phyloP scores from a whole-genome alignment of 2,888 invertebrate genomes.

The Cyclophora albipunctata region DNA sequence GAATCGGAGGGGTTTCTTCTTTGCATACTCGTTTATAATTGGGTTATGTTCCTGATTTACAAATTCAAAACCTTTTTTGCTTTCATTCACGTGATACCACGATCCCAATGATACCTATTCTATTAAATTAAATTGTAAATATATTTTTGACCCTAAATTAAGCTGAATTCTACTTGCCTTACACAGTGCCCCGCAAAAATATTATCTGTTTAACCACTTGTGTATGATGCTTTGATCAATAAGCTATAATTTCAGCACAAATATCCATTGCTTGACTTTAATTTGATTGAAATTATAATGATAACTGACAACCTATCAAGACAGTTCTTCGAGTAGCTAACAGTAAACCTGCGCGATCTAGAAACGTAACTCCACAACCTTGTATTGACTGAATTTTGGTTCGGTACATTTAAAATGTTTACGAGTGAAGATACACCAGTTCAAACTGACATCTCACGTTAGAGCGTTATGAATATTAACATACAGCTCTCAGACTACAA shows the following conservation, averaged over 20 bases:
- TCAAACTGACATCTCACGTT: slow-evolving; percentile 11
- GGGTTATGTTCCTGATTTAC: neutral
- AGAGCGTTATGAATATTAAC: slow-evolving; percentile 15
- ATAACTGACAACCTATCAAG: too few species aligned
- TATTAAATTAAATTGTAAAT: neutral
- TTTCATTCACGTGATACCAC: too few species aligned
- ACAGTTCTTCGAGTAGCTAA: too few species aligned
- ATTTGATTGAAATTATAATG: too few species aligned
- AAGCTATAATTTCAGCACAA: too few species aligned
- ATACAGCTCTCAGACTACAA: slow-evolving; percentile 9
- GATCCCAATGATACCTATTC: neutral
- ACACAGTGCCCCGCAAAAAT: too few species aligned
- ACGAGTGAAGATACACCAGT: slow-evolving; percentile 22
- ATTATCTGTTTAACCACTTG: too few species aligned
- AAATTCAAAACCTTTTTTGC: too few species aligned
- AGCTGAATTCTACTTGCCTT: too few species aligned
- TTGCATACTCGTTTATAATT: neutral
- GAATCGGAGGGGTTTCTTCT: neutral
- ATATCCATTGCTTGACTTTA: too few species aligned
- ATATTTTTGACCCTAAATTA: neutral
- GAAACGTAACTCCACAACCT: slow-evolving; percentile 6
- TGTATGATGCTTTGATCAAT: too few species aligned
- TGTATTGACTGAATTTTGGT: slow-evolving; percentile 25
- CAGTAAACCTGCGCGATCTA: too few species aligned
- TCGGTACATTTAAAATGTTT: slow-evolving; percentile 33